Evolutionary conservation across 2,113 vertebrate species (phyloP).

Genomic region (Canis aureus): DNA sequence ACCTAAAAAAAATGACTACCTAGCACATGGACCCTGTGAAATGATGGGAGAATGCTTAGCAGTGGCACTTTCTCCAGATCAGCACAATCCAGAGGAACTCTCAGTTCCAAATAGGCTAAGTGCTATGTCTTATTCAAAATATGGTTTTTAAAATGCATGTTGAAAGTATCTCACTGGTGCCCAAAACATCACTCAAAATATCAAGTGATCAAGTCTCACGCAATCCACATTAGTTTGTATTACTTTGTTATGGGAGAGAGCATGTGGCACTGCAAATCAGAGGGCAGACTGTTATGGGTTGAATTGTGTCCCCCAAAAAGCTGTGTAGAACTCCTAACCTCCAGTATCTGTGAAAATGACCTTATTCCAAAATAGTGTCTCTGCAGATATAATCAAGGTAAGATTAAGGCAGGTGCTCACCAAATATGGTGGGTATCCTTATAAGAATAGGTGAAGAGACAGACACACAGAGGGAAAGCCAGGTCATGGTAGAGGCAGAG

Average conservation of each 20-base stretch:
- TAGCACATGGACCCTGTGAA: neutral
- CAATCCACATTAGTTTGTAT: neutral
- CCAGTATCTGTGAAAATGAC: no score
- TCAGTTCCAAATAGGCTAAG: neutral
- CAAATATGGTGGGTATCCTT: neutral
- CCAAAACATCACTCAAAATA: neutral
- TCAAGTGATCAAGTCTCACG: neutral
- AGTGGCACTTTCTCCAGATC: neutral
- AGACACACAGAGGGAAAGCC: neutral
- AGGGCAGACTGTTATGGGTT: neutral
- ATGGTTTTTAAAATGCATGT: neutral
- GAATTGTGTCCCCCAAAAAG: neutral
- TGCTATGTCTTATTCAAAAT: neutral
- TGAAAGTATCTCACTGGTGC: neutral
- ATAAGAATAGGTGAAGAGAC: neutral
- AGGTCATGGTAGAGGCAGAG: neutral
- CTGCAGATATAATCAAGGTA: neutral
- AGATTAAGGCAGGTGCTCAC: neutral
- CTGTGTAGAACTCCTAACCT: neutral
- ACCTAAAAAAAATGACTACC: neutral
- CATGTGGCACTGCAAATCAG: accelerated
- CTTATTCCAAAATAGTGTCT: neutral
- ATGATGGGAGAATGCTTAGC: neutral
- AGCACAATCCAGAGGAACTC: neutral
- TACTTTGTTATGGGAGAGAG: neutral